Evolutionary conservation across 2,888 invertebrate species (phyloP), one percentile per base, ranked within the genome.

Genomic region (Conus canariensis): DNA sequence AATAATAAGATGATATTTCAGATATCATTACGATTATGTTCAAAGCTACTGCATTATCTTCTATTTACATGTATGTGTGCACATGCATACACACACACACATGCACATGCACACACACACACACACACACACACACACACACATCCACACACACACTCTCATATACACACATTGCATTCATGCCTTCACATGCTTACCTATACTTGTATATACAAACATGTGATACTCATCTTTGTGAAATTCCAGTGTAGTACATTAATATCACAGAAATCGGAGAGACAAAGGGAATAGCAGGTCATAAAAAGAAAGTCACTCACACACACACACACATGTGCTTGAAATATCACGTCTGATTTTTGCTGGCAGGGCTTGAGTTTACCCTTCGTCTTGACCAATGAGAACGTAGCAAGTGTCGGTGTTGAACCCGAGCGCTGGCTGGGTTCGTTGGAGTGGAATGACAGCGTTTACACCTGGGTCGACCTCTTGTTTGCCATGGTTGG

Each of bases 401-500:
- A 70, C 16, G 93, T 95, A 10, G 94, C 92, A 22, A 90, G 93
- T 91, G 93, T 94, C 12, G 85, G 77, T 25, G 60, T 82, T 16
- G 91, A 90, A 45, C 74, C 90, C 0, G 88, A 90, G 45, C 86
- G 90, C n/a, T 95, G 95, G 95, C 86, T 95, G 45, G 95, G 95
- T 9, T 77, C 90, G 0, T 58, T 92, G 9, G n/a, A 83, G 12
- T 77, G 94, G 19, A 91, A 92, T 30, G 60, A 80, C 8, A 90
- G 90, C 10, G 88, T 90, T 9, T 88, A 91, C 30, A 89, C 89
- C 10, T 93, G 93, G 88, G 92, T 91, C 45, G 95, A 95, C 89
- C 92, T 95, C 9, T 90, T 94, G 64, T 92, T 95, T 87, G 94
- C 95, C 30, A 95, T 95, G 95, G 95, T 95, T 92, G 56, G 85